Evolutionary conservation across 2,888 invertebrate genomes (phyloP).

Genomic region (Leptopilina drosophilae): DNA sequence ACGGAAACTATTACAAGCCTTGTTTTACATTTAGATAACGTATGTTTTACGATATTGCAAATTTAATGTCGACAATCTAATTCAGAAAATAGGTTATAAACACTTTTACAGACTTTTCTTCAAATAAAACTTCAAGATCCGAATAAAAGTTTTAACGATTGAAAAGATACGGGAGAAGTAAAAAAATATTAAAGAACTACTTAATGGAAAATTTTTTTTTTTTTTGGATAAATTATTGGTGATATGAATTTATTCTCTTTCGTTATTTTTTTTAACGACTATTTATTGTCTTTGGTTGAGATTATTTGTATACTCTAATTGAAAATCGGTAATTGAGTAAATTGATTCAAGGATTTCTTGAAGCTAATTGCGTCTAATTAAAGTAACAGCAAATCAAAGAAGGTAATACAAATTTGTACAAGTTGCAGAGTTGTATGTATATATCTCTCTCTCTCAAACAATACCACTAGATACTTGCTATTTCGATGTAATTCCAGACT

Average conservation of each 20-base stretch:
- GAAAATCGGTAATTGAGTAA: too few species aligned
- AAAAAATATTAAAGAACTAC: background rate
- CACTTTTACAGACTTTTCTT: conserved; percentile 9
- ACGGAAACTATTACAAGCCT: background rate
- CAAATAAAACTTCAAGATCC: background rate
- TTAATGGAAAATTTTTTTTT: background rate
- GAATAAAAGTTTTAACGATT: background rate
- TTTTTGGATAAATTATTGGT: background rate
- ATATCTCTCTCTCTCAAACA: background rate
- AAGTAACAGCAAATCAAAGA: conserved; percentile 12
- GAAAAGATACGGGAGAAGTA: background rate
- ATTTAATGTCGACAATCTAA: background rate
- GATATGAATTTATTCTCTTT: background rate
- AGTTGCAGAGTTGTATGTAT: background rate
- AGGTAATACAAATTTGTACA: background rate
- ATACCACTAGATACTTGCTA: background rate
- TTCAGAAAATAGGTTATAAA: conserved; percentile 13
- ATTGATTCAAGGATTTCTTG: background rate
- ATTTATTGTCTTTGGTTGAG: too few species aligned
- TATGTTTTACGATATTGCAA: background rate
- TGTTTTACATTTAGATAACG: background rate
- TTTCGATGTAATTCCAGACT: conserved; percentile 1
- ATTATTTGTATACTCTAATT: too few species aligned
- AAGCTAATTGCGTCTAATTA: background rate
- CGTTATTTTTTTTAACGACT: too few species aligned